Base-by-base conservation (phyloP, 2,113 vertebrate genomes). In the Benitochromis conjunctus region DNA sequence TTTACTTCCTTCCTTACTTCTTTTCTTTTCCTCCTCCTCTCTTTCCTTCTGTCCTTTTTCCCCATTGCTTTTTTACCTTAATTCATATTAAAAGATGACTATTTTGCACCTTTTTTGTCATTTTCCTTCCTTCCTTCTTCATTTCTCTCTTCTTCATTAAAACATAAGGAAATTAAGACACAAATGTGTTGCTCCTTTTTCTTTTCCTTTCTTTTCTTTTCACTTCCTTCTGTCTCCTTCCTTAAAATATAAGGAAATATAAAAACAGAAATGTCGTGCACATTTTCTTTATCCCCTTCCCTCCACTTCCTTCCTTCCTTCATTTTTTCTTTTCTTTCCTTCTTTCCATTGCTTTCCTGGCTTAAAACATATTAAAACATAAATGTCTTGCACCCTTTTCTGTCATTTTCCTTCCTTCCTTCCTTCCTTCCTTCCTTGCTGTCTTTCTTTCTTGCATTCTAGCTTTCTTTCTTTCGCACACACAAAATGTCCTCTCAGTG, bases 401-500 rank as follows among this genome's bases (percentile, higher is more conserved):
- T 31, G 43, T 48, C 43, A 19, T 0, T 48, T 48, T 18, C 46
- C 12, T 14, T n/a, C n/a, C n/a, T n/a, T 71, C 1, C 38, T 46
- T 48, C 38, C 66, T 26, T 71, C 24, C 43, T 19, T 51, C 69
- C 46, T 51, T 10, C 9, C 3, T 48, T 74, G 43, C 69, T 26
- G 4, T 18, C 41, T 46, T 48, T n/a, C 48, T 14, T 80, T 82
- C 53, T 78, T 55, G 51, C 19, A 16, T 43, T 34, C 43, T 66
- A 16, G 55, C 29, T 54, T 41, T n/a, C 64, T 64, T 6, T 76
- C 48, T 79, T 6, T 80, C 8, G 46, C 71, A 56, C 54, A 60
- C 31, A 87, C 80, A 41, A 88, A 88, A 82, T 87, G 79, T 89
- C 85, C 89, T 34, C 82, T 55, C 48, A 2, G 3, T 1, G 51